phyloP scores from a whole-genome alignment of 2,888 invertebrate genomes.

The Endomychus coccineus region DNA sequence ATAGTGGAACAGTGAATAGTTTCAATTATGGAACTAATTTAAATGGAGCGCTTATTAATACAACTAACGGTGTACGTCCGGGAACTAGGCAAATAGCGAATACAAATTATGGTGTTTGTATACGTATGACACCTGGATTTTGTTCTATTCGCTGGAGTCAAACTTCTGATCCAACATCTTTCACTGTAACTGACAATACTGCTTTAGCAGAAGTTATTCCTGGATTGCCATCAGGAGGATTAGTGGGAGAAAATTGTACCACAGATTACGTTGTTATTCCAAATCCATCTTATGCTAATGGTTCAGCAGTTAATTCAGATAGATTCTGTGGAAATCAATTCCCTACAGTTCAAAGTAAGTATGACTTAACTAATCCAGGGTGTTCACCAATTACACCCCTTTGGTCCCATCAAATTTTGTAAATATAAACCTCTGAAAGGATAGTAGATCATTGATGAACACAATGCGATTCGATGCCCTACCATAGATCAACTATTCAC shows the following conservation, averaged over 20 bases:
- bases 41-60: constrained; percentile 16
- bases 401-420: too few relatives aligned
- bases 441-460: too few relatives aligned
- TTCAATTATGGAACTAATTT: constrained; percentile 62
- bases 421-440: too few relatives aligned
- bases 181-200: constrained; percentile 50
- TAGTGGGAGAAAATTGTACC: constrained; percentile 52
- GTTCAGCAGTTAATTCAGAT: constrained; percentile 49
- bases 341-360: constrained; percentile 55
- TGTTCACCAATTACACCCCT: too few relatives aligned
- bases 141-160: constrained; percentile 64
- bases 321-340: constrained; percentile 71
- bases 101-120: constrained; percentile 68
- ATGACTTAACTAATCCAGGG: too few relatives aligned
- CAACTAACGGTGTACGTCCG: not conserved
- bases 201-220: constrained; percentile 43
- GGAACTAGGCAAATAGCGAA: constrained; percentile 66
- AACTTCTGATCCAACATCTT: constrained; percentile 47
- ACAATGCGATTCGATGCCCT: too few relatives aligned
- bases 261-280: constrained; percentile 72
- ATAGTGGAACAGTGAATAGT: constrained; percentile 56
- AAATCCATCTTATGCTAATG: constrained; percentile 46
- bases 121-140: constrained; percentile 62
- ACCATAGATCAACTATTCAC: too few relatives aligned
- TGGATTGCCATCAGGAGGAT: constrained; percentile 45